Evolutionary conservation across 35 echinoderm and acorn worm genomes (phyloP), one percentile per base, ranked within the genome.

Genomic region (Ophioderma brevispina): DNA sequence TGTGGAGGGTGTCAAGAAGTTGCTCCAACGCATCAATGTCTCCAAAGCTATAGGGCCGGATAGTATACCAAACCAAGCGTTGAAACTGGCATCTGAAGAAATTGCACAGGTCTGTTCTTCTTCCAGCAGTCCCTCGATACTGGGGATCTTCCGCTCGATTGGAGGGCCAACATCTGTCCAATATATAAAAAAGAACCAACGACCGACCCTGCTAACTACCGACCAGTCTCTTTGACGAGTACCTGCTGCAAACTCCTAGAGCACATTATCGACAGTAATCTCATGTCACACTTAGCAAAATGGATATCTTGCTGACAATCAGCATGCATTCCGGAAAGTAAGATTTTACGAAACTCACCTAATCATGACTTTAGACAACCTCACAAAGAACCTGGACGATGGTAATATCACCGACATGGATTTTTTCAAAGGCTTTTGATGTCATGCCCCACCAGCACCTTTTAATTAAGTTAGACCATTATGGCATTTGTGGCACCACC

Each of bases 151-250:
- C 89, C 89, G 35, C 13, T 40, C 0, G 81, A 85, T 40, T 85
- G 89, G 89, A 76, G n/a, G 40, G 81, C 89, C 14, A 81, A 76
- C 21, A 39, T 91, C 35, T 79, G 81, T 5, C 81, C 89, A 21
- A 38, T 91, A 8, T 91, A 75, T 80, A 91, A 91, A 50, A 91
- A 91, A 84, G 89, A 82, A 78, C 31, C 70, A 1, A 76, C 39
- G 43, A 36, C 81, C 25, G 41, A 85, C 64, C 82, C 76, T 23
- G 82, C 56, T 6, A 91, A 91, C 43, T 91, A 85, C 64, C 21
- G 89, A 36, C 89, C 89, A 6, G 64, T 91, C 14, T 84, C 89
- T 17, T 35, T 85, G 75, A 91, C 82, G 28, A 64, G 49, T n/a
- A 85, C 64, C 36, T 76, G 33, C n/a, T 84, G 89, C 39, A 91